A percentile compares a stretch with the other conserved stretches of the same genome.
Conservation (phyloP, 92 coral and sea anemone genomes). For the Isaurus tuberculatus region DNA sequence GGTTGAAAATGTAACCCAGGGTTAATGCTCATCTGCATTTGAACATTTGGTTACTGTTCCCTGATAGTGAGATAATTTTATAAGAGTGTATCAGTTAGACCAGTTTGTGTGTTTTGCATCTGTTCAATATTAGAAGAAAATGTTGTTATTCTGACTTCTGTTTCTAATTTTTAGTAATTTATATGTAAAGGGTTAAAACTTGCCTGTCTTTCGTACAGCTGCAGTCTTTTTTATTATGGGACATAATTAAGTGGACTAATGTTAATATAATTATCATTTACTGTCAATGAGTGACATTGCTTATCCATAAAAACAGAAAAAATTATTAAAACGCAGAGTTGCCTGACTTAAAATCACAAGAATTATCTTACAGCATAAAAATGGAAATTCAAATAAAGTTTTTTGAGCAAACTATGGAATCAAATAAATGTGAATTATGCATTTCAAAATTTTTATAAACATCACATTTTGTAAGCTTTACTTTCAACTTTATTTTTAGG, state of each 20-base stretch:
- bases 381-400: background rate
- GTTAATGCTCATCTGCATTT: too few species aligned
- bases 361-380: background rate
- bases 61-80: too few species aligned
- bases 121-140: too few species aligned
- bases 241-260: background rate
- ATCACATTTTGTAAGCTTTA: background rate
- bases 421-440: background rate
- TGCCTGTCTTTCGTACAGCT: background rate
- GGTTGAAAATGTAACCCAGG: too few species aligned
- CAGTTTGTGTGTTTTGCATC: too few species aligned
- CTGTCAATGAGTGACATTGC: background rate
- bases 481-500: background rate
- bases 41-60: too few species aligned
- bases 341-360: background rate
- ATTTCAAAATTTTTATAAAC: background rate
- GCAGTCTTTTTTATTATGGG: background rate
- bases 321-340: background rate
- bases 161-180: too few species aligned
- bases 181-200: too few species aligned
- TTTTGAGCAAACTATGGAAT: conserved; percentile 1
- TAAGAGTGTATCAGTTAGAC: too few species aligned
- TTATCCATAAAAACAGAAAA: background rate
- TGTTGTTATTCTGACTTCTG: too few species aligned
- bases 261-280: background rate